Evolutionary conservation across 2,113 vertebrate genomes (phyloP), one percentile per base, ranked within the genome.

Genomic region (Anser brachyrhynchus): DNA sequence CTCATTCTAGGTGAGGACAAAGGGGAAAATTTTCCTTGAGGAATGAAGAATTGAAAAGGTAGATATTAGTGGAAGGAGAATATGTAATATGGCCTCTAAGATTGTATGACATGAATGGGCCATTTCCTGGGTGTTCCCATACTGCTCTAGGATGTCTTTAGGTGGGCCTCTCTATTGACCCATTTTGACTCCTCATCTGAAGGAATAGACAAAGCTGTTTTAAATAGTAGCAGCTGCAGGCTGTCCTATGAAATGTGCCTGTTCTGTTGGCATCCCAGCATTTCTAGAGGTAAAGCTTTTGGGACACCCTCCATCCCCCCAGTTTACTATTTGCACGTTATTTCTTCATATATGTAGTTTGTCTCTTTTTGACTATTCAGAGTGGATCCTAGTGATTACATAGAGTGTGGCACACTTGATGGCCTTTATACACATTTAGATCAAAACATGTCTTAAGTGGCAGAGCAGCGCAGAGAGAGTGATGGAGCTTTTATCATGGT

Each of bases 251-350:
- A 78, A 82, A 13, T 17, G 4, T 44, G 2, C 4, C 11, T 88
- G 10, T 83, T 67, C 26, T n/a, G 3, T 4, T 69, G 20, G 21
- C 2, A 67, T 57, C 6, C 58, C 20, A 44, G 4, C 0, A 43
- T 55, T 80, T 79, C 8, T 90, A 90, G 58, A 58, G 2, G 10
- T 66, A 76, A 91, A 87, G 65, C 3, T 44, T 65, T 29, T 51
- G 28, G 13, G 13, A 46, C 4, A 46, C 0, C 2, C 5, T 7
- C 1, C 2, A 12, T 41, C n/a, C 33, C 5, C 7, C 20, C 6
- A 33, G 6, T 29, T 71, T 74, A 55, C 20, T 26, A 10, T 35
- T 0, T 11, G 5, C 75, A 28, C 4, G 14, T 29, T 19, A n/a
- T 57, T 72, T 77, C 7, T 87, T 64, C 10, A 5, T 15, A 16